Percentiles rank a stretch among this genome's conserved stretches.
Conservation (phyloP, 2,888 invertebrate species). For the Dryomyza anilis region DNA sequence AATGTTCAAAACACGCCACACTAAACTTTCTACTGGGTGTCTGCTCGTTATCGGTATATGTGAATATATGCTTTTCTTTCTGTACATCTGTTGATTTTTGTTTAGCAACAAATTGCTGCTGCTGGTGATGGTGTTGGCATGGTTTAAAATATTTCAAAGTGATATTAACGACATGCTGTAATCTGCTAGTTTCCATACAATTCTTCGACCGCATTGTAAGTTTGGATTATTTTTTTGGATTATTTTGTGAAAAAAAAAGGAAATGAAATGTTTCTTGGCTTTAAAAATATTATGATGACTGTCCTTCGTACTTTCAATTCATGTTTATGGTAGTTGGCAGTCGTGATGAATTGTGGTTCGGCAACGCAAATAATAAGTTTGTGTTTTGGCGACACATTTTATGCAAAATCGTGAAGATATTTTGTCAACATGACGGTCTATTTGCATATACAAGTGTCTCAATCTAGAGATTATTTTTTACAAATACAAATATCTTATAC, state of each 20-base stretch:
- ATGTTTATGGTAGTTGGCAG: not conserved
- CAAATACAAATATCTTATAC: too few relatives aligned
- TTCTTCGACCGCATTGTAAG: not conserved
- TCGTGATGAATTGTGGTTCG: not conserved
- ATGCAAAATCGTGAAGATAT: not conserved
- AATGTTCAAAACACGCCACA: too few relatives aligned
- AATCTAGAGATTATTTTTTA: too few relatives aligned
- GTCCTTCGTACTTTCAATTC: not conserved
- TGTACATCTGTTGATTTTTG: not conserved
- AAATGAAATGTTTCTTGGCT: not conserved
- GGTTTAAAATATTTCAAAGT: not conserved
- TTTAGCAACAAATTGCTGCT: not conserved
- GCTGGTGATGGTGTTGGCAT: not conserved
- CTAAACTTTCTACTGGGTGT: not conserved
- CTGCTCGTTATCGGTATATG: not conserved
- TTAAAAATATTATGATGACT: constrained; percentile 3
- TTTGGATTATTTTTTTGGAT: not conserved
- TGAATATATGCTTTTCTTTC: too few relatives aligned
- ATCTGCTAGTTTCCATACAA: not conserved
- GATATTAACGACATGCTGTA: not conserved
- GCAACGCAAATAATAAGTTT: too few relatives aligned
- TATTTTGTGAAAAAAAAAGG: not conserved
- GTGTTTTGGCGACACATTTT: not conserved
- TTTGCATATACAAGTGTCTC: too few relatives aligned
- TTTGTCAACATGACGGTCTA: too few relatives aligned